Percentiles rank a stretch among this genome's conserved stretches.
phyloP scores from a whole-genome alignment of 2,797 vertebrate species.

The Alauda arvensis region DNA sequence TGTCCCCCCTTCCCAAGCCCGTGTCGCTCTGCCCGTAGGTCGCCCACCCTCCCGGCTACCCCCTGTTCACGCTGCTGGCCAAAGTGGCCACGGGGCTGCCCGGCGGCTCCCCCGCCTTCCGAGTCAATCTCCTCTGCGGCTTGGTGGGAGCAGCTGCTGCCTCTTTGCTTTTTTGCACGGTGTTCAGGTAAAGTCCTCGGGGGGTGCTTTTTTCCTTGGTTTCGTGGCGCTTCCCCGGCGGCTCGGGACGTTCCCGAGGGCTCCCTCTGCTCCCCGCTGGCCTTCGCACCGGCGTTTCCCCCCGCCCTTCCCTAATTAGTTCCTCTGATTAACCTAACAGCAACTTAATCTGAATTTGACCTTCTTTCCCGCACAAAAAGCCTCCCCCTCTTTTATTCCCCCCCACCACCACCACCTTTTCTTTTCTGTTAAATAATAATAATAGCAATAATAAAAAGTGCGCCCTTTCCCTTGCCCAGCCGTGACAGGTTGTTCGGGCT shows the following conservation, averaged over 20 bases:
- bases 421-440: slow-evolving; percentile 40
- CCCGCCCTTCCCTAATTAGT: background rate
- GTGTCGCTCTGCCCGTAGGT: slow-evolving; percentile 74
- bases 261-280: background rate
- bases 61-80: slow-evolving; percentile 89
- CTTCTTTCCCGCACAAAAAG: slow-evolving; percentile 36
- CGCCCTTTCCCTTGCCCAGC: slow-evolving; percentile 12
- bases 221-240: background rate
- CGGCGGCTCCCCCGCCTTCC: slow-evolving; percentile 81
- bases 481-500: slow-evolving; percentile 57
- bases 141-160: slow-evolving; percentile 86
- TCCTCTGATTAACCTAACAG: slow-evolving; percentile 43
- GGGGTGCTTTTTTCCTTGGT: background rate
- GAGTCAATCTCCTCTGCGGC: slow-evolving; percentile 85
- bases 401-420: rapidly evolving
- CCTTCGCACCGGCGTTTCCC: background rate
- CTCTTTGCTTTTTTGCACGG: slow-evolving; percentile 85
- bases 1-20: background rate
- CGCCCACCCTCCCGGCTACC: slow-evolving; percentile 95
- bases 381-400: background rate
- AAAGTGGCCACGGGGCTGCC: slow-evolving; percentile 77
- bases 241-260: background rate
- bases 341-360: slow-evolving; percentile 47
- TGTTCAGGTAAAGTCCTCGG: slow-evolving; percentile 84
- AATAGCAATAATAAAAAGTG: slow-evolving; percentile 10